Percentiles rank a stretch among this genome's conserved stretches.
phyloP scores from a whole-genome alignment of 2,888 invertebrate genomes.

The Sipha maydis region DNA sequence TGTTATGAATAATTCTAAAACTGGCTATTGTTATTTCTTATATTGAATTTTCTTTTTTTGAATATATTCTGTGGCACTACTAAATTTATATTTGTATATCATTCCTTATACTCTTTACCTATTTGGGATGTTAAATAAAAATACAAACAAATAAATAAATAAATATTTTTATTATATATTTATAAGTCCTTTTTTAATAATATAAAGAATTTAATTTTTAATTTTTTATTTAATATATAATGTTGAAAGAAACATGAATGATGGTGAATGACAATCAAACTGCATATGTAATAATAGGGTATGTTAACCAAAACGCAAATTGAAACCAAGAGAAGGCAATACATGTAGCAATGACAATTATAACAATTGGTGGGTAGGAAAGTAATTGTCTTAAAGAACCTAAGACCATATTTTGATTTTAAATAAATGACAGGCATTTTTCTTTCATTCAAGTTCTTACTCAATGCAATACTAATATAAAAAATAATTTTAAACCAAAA shows the following conservation, averaged over 20 bases:
- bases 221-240: constrained; percentile 2
- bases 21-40: too few relatives aligned
- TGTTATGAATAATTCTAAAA: too few relatives aligned
- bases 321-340: constrained; percentile 44
- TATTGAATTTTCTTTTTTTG: too few relatives aligned
- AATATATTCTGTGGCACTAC: too few relatives aligned
- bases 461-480: neutral
- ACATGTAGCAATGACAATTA: constrained; percentile 27
- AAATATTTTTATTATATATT: too few relatives aligned
- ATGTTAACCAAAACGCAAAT: constrained; percentile 37
- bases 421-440: constrained; percentile 12
- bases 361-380: constrained; percentile 40
- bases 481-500: neutral
- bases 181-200: neutral
- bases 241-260: constrained; percentile 10
- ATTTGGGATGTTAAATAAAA: too few relatives aligned
- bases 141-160: too few relatives aligned
- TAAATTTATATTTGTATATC: neutral
- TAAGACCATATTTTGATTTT: constrained; percentile 25
- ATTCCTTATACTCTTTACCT: neutral
- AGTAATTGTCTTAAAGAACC: constrained; percentile 6
- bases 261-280: constrained; percentile 18
- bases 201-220: neutral
- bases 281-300: constrained; percentile 36
- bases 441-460: neutral